Evolutionary conservation across 1,140 invertebrate species (phyloP).

Genomic region (Listronotus bonariensis): DNA sequence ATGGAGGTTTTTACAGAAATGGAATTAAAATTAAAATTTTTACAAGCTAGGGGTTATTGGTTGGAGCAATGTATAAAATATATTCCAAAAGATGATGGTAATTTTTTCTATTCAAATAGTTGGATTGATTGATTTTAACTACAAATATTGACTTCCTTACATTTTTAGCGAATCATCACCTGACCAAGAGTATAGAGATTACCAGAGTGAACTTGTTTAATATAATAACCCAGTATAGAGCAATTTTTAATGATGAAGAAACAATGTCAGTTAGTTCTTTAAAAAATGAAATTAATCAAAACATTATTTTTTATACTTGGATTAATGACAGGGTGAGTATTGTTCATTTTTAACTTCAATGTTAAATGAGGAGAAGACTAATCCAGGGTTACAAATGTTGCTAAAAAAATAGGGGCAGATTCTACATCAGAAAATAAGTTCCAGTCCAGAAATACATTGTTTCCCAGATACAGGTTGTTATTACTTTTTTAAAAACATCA

Average conservation of each 20-base stretch:
- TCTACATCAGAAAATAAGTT: too few species aligned
- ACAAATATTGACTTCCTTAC: too few species aligned
- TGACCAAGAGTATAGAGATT: constrained; percentile 86
- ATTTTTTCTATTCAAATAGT: constrained; percentile 38
- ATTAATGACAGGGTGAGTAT: constrained; percentile 73
- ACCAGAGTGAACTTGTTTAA: constrained; percentile 94
- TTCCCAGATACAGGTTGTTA: too few species aligned
- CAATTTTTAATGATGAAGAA: constrained; percentile 86
- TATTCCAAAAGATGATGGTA: constrained; percentile 81
- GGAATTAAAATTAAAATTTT: constrained; percentile 89
- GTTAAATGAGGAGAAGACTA: neutral
- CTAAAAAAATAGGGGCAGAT: too few species aligned
- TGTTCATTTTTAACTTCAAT: neutral
- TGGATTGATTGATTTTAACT: neutral
- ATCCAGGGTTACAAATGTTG: too few species aligned
- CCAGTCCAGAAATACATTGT: too few species aligned
- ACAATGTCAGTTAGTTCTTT: constrained; percentile 53
- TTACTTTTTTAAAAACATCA: too few species aligned
- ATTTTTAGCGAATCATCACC: constrained; percentile 64
- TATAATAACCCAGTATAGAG: constrained; percentile 93
- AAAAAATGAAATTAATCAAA: constrained; percentile 68
- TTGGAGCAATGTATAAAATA: constrained; percentile 76
- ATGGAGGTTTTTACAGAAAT: constrained; percentile 84
- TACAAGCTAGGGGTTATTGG: constrained; percentile 90
- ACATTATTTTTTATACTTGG: constrained; percentile 78